A percentile compares a stretch with the other conserved stretches of the same genome.
phyloP scores from a whole-genome alignment of 2,888 invertebrate species.

The Noctua fimbriata region DNA sequence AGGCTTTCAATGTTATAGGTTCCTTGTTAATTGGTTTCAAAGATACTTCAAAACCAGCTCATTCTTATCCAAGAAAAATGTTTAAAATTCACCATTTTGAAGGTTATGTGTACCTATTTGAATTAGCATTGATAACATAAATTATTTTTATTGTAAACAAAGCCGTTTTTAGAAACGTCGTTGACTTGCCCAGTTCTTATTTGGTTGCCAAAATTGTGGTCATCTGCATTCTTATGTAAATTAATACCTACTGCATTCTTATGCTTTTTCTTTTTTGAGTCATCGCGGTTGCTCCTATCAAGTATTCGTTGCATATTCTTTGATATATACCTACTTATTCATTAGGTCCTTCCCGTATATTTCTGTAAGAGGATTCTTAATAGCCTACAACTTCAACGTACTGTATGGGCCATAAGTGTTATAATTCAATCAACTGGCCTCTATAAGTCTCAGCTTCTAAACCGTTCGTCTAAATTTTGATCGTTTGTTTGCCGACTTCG shows the following conservation, averaged over 20 bases:
- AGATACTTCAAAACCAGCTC: not conserved
- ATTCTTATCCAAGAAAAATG: not conserved
- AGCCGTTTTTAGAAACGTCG: not conserved
- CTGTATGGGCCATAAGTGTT: not conserved
- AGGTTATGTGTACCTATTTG: not conserved
- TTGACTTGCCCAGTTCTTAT: not conserved
- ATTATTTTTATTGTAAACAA: not conserved
- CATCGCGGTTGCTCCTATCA: not conserved
- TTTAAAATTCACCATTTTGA: not conserved
- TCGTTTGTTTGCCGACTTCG: not conserved
- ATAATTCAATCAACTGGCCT: not conserved
- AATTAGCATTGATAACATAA: not conserved
- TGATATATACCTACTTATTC: not conserved
- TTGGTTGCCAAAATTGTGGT: not conserved
- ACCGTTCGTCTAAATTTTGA: not conserved
- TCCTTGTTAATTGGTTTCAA: not conserved
- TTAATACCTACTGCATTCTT: slow-evolving; percentile 6
- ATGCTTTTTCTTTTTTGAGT: not conserved
- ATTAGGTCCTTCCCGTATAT: not conserved
- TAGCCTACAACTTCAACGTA: not conserved
- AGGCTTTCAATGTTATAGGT: not conserved
- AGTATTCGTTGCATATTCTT: not conserved
- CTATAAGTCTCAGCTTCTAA: not conserved
- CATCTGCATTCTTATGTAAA: slow-evolving; percentile 12
- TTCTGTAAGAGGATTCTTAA: not conserved